Conservation (phyloP, 2,888 invertebrate species). For the Oxytorus armatus region DNA sequence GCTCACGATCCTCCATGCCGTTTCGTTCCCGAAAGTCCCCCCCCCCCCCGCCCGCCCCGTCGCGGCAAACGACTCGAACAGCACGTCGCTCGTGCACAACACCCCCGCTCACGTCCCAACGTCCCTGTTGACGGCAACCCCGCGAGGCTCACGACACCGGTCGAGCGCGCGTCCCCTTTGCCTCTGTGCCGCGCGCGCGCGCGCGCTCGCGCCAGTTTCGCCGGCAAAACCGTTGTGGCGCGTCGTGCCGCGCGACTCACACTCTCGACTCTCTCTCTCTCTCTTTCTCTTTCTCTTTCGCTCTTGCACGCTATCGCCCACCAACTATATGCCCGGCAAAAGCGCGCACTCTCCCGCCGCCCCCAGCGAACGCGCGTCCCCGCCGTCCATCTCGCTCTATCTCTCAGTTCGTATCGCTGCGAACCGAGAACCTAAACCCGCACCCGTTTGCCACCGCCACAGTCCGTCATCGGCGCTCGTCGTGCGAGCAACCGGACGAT, state of each 20-base stretch:
- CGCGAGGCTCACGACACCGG: slow-evolving; percentile 49
- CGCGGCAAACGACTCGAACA: slow-evolving; percentile 58
- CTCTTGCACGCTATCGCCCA: slow-evolving; percentile 58
- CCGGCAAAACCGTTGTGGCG: slow-evolving; percentile 62
- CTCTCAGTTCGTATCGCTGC: slow-evolving; percentile 52
- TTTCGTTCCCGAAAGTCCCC: slow-evolving; percentile 52
- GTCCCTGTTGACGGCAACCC: slow-evolving; percentile 65
- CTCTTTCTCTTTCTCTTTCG: slow-evolving; percentile 39
- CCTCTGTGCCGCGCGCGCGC: slow-evolving; percentile 59
- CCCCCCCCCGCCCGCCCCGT: no score
- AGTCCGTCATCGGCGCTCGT: slow-evolving; percentile 82
- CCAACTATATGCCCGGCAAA: slow-evolving; percentile 69
- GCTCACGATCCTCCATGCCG: slow-evolving; percentile 60
- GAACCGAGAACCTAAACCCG: slow-evolving; percentile 58
- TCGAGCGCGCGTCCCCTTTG: slow-evolving; percentile 47
- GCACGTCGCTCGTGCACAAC: slow-evolving; percentile 64
- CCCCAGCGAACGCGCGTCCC: slow-evolving; percentile 68
- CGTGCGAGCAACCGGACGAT: slow-evolving; percentile 73
- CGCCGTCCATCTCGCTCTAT: slow-evolving; percentile 38
- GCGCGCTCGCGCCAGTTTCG: slow-evolving; percentile 55
- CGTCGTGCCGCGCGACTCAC: slow-evolving; percentile 65
- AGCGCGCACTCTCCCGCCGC: slow-evolving; percentile 67
- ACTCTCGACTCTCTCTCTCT: slow-evolving; percentile 28
- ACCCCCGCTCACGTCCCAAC: slow-evolving; percentile 69
- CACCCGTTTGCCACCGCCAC: slow-evolving; percentile 84